These are phyloP conservation scores for Pagrus major DNA, from an alignment of 2,113 vertebrate species.

Conservation along the genomic window DNA sequence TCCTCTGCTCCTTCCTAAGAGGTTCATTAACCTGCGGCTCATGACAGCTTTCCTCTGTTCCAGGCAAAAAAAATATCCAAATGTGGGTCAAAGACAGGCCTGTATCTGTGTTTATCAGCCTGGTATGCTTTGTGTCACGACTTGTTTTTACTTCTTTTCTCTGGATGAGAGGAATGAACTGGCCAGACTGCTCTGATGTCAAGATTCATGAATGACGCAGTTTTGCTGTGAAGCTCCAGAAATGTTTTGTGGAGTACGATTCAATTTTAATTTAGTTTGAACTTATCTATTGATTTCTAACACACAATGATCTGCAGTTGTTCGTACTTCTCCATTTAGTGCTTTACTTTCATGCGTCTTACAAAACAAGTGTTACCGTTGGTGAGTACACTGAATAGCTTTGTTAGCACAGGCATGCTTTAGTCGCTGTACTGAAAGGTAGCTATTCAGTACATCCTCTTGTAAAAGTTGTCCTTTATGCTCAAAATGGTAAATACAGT, in stretches of 20 bases:
- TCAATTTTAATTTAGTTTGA: too few species aligned
- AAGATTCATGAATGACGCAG: too few species aligned
- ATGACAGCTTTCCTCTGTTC: not conserved
- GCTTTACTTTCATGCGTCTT: not conserved
- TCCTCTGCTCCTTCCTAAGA: conserved; percentile 14
- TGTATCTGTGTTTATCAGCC: too few species aligned
- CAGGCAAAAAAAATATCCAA: not conserved
- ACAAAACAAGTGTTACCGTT: not conserved
- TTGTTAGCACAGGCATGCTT: not conserved
- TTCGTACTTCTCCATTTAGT: not conserved
- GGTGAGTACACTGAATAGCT: not conserved
- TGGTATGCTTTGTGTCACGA: too few species aligned
- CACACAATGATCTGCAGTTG: too few species aligned
- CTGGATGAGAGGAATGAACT: too few species aligned
- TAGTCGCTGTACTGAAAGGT: not conserved
- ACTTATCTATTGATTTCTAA: too few species aligned
- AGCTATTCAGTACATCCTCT: not conserved
- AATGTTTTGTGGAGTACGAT: too few species aligned
- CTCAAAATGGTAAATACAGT: not conserved
- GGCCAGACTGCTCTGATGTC: too few species aligned
- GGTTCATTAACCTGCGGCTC: conserved; percentile 25
- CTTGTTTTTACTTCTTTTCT: not conserved
- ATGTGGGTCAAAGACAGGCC: conserved; percentile 24
- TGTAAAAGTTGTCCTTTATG: not conserved
- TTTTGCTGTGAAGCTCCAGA: too few species aligned